Evolutionary conservation across 2,888 invertebrate genomes (phyloP).

Genomic region (Syritta pipiens): DNA sequence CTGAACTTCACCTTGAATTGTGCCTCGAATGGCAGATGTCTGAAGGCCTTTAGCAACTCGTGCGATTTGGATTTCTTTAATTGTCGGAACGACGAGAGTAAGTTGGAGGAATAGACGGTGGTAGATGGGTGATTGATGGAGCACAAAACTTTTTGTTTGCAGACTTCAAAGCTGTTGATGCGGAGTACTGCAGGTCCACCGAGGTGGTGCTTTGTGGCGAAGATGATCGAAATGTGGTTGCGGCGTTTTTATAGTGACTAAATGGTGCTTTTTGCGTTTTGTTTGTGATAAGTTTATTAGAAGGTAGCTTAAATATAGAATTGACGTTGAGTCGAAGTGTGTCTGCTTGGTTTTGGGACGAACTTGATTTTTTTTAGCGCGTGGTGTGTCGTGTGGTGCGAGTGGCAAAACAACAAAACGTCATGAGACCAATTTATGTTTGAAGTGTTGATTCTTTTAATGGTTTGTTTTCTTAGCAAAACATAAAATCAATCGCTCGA

Average conservation of each 20-base stretch:
- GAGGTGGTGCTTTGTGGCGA: constrained; percentile 33
- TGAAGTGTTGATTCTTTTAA: too few species aligned
- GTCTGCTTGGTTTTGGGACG: too few species aligned
- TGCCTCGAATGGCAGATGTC: constrained; percentile 42
- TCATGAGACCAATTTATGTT: too few species aligned
- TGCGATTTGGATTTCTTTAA: constrained; percentile 57
- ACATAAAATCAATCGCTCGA: too few species aligned
- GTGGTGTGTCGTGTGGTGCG: too few species aligned
- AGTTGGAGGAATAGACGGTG: background rate
- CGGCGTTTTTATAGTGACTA: constrained; percentile 7
- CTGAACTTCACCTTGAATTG: constrained; percentile 57
- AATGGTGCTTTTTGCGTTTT: background rate
- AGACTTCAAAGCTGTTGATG: constrained; percentile 53
- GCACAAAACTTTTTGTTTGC: too few species aligned
- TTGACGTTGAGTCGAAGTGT: too few species aligned
- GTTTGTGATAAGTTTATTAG: constrained; percentile 8
- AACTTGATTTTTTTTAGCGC: too few species aligned
- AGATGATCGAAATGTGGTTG: constrained; percentile 40
- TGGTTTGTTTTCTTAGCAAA: too few species aligned
- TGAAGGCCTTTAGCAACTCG: constrained; percentile 54
- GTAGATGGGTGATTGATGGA: too few species aligned
- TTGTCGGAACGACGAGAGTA: constrained; percentile 55
- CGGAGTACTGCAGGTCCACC: constrained; percentile 33
- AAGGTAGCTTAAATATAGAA: constrained; percentile 28
- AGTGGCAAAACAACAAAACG: too few species aligned